These are phyloP conservation scores for Coregonus sp. DNA, from an alignment of 2,797 vertebrate genomes.

Conservation along the genomic window DNA sequence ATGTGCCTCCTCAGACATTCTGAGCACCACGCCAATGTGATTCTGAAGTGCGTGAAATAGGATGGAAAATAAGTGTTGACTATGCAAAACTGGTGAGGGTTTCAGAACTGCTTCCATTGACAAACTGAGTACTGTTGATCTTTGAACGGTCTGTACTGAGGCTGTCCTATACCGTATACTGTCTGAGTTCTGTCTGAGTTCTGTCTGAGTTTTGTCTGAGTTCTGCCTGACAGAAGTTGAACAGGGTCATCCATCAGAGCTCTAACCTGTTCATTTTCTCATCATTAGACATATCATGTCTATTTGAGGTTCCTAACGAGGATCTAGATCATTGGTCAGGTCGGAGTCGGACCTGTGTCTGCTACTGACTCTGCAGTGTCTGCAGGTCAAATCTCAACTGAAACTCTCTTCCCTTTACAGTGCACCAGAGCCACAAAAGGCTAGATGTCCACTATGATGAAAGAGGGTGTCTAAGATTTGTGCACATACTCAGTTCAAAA, in stretches of 20 bases:
- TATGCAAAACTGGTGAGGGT: background rate
- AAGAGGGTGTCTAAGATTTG: background rate
- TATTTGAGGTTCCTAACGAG: background rate
- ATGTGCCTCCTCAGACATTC: constrained; percentile 19
- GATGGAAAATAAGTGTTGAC: constrained; percentile 26
- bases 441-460: background rate
- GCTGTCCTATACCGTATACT: background rate
- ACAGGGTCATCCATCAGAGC: constrained; percentile 7
- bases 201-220: background rate
- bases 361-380: background rate
- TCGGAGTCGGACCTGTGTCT: background rate
- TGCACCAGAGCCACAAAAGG: background rate
- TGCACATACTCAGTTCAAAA: background rate
- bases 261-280: constrained; percentile 2
- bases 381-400: background rate
- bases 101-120: background rate
- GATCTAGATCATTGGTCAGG: background rate
- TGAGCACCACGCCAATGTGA: constrained; percentile 8
- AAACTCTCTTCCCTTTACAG: background rate
- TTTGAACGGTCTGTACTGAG: background rate
- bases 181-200: background rate
- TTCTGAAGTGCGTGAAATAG: constrained; percentile 29
- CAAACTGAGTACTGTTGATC: too few species aligned
- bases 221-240: background rate
- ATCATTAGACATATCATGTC: background rate